Evolutionary conservation across 35 echinoderm and acorn worm genomes (phyloP), one percentile per base, ranked within the genome.

Genomic region (Anneissia japonica): DNA sequence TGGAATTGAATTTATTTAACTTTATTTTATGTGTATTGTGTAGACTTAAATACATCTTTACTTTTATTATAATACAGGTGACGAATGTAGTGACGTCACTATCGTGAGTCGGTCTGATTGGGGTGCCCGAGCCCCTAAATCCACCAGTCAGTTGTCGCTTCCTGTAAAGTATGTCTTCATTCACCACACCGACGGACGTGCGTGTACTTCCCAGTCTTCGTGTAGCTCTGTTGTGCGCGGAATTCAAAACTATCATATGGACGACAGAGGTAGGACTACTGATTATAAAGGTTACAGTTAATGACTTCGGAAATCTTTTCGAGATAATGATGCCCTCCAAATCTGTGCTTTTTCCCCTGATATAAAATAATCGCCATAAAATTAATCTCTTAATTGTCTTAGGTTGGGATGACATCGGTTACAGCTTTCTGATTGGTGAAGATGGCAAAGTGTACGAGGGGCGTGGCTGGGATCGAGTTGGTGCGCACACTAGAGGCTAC

Each of bases 381-480:
- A 64, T 64, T 64, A 13, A 64, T 64, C 51, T 64, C 12, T n/a
- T n/a, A n/a, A n/a, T n/a, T n/a, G 11, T 19, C 14, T 34, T 34
- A 79, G 77, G 84, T 6, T 94, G 93, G 93, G 80, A 79, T 38
- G 93, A 94, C 81, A 94, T 94, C 26, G 93, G 84, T 23, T 94
- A 94, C 39, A 94, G 84, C 80, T 91, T 90, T 30, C 30, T 94
- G 80, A 91, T 94, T 36, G 93, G 93, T 5, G 88, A 81, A 16
- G 93, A 94, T 37, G 93, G 89, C 72, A 84, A 79, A 5, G 85
- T 91, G 37, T 94, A 94, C 73, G 85, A 87, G 31, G 93, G 93
- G n/a, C 93, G 93, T 74, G 93, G 93, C 36, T 94, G 88, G 93
- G 88, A 84, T 39, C 39, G 46, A 38, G 29, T 31, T 23, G 93